Percentiles rank a stretch among this genome's conserved stretches.
These are phyloP conservation scores for Hesperophylax magnus DNA, from an alignment of 1,140 invertebrate species.

Conservation along the genomic window DNA sequence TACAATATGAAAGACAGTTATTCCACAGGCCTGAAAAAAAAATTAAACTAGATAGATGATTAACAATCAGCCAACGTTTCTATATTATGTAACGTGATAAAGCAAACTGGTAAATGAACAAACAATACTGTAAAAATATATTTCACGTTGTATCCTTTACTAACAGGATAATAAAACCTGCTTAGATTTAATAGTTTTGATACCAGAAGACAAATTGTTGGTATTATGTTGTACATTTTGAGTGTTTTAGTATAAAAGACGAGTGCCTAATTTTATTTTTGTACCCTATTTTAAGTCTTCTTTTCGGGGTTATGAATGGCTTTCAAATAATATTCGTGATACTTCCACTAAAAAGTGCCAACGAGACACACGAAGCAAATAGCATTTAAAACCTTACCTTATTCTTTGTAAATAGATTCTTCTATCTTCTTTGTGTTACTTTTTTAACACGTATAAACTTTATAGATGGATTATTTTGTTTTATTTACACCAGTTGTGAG, in stretches of 20 bases:
- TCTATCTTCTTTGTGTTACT: constrained; percentile 22
- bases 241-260: not conserved
- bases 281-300: constrained; percentile 21
- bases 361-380: not conserved
- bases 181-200: too few species aligned
- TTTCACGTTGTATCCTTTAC: too few species aligned
- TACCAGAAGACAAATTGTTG: too few species aligned
- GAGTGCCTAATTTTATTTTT: constrained; percentile 12
- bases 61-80: too few species aligned
- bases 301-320: constrained; percentile 1
- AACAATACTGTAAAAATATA: too few species aligned
- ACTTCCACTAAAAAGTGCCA: not conserved
- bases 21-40: too few species aligned
- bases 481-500: not conserved
- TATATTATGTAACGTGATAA: too few species aligned
- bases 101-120: too few species aligned
- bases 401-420: constrained; percentile 46
- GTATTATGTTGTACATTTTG: constrained; percentile 6
- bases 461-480: constrained; percentile 15
- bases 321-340: constrained; percentile 8
- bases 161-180: too few species aligned
- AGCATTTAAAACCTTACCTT: not conserved
- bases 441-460: constrained; percentile 42
- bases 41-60: too few species aligned
- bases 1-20: not conserved